Conservation (phyloP, 2,113 vertebrate genomes). For the Poeciliopsis turrubarensis region DNA sequence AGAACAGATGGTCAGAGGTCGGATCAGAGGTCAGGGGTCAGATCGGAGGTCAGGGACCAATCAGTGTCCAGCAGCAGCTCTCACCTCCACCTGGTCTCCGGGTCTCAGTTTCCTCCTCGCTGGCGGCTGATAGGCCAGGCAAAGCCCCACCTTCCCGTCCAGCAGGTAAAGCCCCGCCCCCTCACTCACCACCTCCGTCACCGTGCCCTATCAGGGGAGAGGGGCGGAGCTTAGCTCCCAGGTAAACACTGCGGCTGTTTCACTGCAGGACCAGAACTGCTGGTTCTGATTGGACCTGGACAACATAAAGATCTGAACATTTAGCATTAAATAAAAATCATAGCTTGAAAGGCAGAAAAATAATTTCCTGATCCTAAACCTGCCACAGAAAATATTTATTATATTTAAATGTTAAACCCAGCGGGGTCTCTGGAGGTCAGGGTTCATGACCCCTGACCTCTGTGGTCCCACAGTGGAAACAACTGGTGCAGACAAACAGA, state of each 20-base stretch:
- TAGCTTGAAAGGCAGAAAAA: no score
- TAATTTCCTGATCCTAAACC: no score
- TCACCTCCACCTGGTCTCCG: slow-evolving; percentile 84
- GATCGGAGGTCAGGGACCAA: background rate
- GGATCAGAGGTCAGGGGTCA: background rate
- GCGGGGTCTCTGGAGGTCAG: no score
- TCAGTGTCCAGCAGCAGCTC: background rate
- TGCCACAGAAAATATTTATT: no score
- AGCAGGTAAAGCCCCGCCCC: slow-evolving; percentile 87
- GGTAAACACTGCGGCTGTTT: background rate
- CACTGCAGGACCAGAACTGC: no score
- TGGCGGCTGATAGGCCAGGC: slow-evolving; percentile 86
- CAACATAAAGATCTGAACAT: no score
- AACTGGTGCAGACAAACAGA: no score
- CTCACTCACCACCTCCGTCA: slow-evolving; percentile 82
- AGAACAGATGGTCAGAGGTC: background rate
- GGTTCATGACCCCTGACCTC: no score
- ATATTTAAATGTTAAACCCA: no score
- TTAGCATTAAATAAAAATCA: no score
- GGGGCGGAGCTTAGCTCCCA: slow-evolving; percentile 23
- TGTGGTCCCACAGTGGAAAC: no score
- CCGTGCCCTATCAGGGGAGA: slow-evolving; percentile 78
- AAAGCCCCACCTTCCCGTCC: slow-evolving; percentile 84
- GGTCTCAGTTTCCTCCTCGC: slow-evolving; percentile 77
- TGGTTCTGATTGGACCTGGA: no score